phyloP scores from a whole-genome alignment of 2,113 vertebrate genomes.

The Oreochromis tanganicae region DNA sequence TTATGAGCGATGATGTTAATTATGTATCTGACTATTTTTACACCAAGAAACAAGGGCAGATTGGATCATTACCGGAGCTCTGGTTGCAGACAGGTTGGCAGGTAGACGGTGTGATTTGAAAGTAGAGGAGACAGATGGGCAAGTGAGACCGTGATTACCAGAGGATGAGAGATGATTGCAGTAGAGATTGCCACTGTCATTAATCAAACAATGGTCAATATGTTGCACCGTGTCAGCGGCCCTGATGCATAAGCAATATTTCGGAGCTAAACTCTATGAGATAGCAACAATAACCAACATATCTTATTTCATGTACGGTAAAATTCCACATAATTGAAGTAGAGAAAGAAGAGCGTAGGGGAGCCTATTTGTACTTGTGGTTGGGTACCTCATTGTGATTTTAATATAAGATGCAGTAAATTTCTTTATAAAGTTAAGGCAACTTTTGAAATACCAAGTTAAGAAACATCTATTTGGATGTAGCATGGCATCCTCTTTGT shows the following conservation, averaged over 20 bases:
- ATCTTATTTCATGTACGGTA: not conserved
- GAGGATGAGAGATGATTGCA: slow-evolving; percentile 60
- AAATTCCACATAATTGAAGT: not conserved
- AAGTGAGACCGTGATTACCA: slow-evolving; percentile 47
- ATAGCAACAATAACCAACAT: not conserved
- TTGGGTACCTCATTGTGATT: not conserved
- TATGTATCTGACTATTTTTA: slow-evolving; percentile 70
- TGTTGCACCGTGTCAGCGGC: slow-evolving; percentile 2
- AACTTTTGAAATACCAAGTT: not conserved
- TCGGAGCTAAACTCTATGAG: not conserved
- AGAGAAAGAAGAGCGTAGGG: not conserved
- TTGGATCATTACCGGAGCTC: slow-evolving; percentile 45
- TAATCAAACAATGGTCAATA: slow-evolving; percentile 64
- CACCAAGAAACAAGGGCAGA: slow-evolving; percentile 62
- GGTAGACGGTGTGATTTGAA: slow-evolving; percentile 58
- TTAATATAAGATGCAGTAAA: not conserved
- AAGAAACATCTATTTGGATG: not conserved
- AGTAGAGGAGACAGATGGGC: slow-evolving; percentile 64
- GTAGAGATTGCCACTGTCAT: slow-evolving; percentile 35
- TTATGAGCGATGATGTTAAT: slow-evolving; percentile 74
- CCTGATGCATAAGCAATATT: slow-evolving; percentile 29
- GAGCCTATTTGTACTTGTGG: not conserved
- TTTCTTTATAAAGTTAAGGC: not conserved
- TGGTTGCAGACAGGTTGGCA: slow-evolving; percentile 49
- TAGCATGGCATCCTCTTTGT: not conserved